phyloP scores from a whole-genome alignment of 1,140 invertebrate genomes.

The Araneus ventricosus region DNA sequence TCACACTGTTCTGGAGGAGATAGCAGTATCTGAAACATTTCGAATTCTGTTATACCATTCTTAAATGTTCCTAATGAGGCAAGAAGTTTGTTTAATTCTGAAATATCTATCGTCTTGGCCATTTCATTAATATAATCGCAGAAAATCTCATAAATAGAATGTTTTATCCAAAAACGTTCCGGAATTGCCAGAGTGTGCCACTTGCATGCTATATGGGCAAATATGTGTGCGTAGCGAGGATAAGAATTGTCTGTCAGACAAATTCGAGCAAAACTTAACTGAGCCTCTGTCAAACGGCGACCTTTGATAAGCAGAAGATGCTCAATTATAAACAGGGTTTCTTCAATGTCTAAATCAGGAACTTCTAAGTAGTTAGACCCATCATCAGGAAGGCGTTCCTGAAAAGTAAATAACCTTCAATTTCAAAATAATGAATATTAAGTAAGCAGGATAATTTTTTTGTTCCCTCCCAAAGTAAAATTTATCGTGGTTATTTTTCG shows the following conservation, averaged over 20 bases:
- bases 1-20: neutral
- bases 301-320: neutral
- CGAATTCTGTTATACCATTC: constrained; percentile 51
- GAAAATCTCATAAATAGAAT: constrained; percentile 47
- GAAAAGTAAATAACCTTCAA: neutral
- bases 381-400: constrained; percentile 46
- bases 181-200: constrained; percentile 45
- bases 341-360: constrained; percentile 52
- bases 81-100: neutral
- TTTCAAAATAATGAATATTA: neutral
- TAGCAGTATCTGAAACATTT: constrained; percentile 32
- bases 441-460: neutral
- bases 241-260: constrained; percentile 63
- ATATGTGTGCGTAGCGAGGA: constrained; percentile 61
- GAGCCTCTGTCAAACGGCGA: constrained; percentile 48
- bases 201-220: constrained; percentile 33
- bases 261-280: constrained; percentile 34
- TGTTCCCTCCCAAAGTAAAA: no score
- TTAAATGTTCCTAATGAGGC: constrained; percentile 4
- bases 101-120: neutral
- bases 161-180: constrained; percentile 51
- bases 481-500: no score
- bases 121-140: constrained; percentile 46
- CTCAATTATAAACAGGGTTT: constrained; percentile 42
- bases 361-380: constrained; percentile 15